A percentile compares a stretch with the other conserved stretches of the same genome.
phyloP scores from a whole-genome alignment of 2,888 invertebrate species.

The Nysson spinosus region DNA sequence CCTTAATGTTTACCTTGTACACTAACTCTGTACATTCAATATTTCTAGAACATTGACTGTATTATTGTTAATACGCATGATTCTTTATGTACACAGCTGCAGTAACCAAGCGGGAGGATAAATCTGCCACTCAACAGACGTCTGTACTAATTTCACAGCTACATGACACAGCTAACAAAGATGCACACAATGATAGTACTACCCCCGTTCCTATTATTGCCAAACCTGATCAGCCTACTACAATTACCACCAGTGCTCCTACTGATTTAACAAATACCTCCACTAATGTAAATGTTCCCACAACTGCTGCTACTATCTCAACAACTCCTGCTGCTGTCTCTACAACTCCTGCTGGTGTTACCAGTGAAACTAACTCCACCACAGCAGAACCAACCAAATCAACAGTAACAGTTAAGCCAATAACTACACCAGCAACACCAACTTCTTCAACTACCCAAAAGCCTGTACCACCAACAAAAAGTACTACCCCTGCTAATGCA shows the following conservation, averaged over 20 bases:
- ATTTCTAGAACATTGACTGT: background rate
- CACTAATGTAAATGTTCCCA: background rate
- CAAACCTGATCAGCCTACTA: too few relatives aligned
- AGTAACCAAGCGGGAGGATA: background rate
- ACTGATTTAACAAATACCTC: background rate
- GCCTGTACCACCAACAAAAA: constrained; percentile 64
- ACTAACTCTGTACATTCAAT: background rate
- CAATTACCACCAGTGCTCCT: too few relatives aligned
- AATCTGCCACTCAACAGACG: background rate
- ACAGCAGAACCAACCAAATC: constrained; percentile 43
- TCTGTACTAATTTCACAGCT: background rate
- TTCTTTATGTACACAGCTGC: constrained; percentile 32
- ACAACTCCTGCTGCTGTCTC: background rate
- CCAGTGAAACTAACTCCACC: background rate
- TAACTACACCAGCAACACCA: constrained; percentile 25
- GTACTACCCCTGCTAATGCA: constrained; percentile 1
- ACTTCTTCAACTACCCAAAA: constrained; percentile 22
- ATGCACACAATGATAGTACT: background rate
- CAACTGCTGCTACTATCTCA: background rate
- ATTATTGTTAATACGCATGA: background rate
- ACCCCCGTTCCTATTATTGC: background rate
- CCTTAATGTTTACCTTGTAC: too few relatives aligned
- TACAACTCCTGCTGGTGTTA: background rate
- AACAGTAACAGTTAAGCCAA: constrained; percentile 26
- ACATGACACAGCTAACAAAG: background rate